These are phyloP conservation scores for Syrmaticus mikado DNA, from an alignment of 2,113 vertebrate genomes.

Conservation along the genomic window DNA sequence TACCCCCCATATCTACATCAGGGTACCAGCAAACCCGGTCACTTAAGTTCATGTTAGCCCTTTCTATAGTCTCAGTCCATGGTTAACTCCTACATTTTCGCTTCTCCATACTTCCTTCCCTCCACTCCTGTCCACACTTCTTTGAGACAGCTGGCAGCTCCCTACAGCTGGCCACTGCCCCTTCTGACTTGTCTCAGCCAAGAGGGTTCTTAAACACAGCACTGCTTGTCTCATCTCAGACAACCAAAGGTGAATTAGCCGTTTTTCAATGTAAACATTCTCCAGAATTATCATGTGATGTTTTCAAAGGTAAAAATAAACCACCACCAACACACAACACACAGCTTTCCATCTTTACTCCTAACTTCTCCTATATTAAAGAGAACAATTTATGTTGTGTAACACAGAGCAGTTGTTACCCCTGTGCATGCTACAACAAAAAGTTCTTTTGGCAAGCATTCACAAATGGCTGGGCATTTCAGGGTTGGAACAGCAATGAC, in stretches of 20 bases:
- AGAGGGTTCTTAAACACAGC: neutral
- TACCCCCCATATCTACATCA: neutral
- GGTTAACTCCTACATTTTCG: neutral
- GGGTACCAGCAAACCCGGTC: neutral
- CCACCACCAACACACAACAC: fast-evolving
- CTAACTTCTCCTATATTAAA: neutral
- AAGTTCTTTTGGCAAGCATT: neutral
- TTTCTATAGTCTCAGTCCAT: neutral
- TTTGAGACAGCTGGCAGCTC: neutral
- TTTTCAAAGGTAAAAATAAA: neutral
- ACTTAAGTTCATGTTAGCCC: neutral
- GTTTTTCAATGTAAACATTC: neutral
- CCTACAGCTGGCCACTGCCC: neutral
- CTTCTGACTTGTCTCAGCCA: neutral
- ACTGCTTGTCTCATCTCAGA: neutral
- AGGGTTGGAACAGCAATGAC: neutral
- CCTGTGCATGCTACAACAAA: neutral
- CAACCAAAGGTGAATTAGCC: neutral
- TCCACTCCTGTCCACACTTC: neutral
- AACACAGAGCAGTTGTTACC: neutral
- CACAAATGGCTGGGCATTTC: neutral
- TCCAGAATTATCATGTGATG: neutral
- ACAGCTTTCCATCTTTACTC: neutral
- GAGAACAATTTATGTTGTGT: neutral
- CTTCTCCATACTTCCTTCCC: neutral